phyloP scores from a whole-genome alignment of 2,888 invertebrate species.

The Melikaiella ostensackeni region DNA sequence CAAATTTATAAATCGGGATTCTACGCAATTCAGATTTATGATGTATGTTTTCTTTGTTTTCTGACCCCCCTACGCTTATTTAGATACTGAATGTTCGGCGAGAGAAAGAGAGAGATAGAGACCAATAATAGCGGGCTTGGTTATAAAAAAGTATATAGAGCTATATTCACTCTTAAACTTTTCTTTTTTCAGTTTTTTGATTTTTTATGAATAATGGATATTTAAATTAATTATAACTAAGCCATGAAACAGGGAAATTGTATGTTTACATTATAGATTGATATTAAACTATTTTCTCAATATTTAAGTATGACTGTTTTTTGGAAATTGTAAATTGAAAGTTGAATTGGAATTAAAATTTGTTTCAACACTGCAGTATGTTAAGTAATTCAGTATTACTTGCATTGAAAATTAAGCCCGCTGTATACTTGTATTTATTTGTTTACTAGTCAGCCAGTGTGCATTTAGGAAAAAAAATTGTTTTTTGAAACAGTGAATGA shows the following conservation, averaged over 20 bases:
- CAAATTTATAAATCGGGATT: neutral
- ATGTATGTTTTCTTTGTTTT: neutral
- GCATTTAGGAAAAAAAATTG: constrained; percentile 46
- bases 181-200: too few species aligned
- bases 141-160: too few species aligned
- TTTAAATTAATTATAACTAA: neutral
- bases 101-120: constrained; percentile 19
- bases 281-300: too few species aligned
- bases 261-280: too few species aligned
- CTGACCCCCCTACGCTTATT: neutral
- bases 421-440: constrained; percentile 40
- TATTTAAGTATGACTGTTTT: too few species aligned
- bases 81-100: neutral
- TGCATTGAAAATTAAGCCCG: constrained; percentile 23
- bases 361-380: neutral
- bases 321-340: neutral
- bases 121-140: neutral
- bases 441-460: constrained; percentile 55
- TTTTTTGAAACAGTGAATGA: neutral
- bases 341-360: neutral
- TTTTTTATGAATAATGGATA: neutral
- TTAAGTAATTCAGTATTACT: constrained; percentile 37
- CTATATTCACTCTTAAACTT: too few species aligned
- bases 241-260: neutral
- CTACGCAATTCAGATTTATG: too few species aligned